Percentiles rank a stretch among this genome's conserved stretches.
These are phyloP conservation scores for Limosa lapponica DNA, from an alignment of 2,797 vertebrate genomes.

Conservation along the genomic window DNA sequence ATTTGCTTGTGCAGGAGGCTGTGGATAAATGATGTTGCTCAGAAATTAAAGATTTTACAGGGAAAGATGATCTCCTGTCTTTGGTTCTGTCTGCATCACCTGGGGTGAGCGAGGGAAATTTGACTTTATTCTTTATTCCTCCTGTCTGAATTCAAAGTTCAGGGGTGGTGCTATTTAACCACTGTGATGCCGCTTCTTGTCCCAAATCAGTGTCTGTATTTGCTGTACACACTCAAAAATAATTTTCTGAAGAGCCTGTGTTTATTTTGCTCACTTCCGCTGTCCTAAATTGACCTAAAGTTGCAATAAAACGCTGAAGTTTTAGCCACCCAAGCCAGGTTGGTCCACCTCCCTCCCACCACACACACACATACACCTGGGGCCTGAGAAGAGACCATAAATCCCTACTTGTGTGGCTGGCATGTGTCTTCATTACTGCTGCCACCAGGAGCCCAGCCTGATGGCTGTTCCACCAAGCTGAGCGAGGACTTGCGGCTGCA, in stretches of 20 bases:
- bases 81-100: background rate
- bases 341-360: background rate
- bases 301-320: background rate
- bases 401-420: background rate
- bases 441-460: background rate
- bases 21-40: background rate
- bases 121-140: background rate
- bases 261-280: background rate
- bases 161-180: background rate
- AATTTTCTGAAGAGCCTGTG: background rate
- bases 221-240: background rate
- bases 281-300: background rate
- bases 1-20: background rate
- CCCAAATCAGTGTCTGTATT: background rate
- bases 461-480: too few species aligned
- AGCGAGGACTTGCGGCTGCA: accelerated
- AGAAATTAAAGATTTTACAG: background rate
- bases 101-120: accelerated
- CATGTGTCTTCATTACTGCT: accelerated
- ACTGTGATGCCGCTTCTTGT: background rate
- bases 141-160: background rate
- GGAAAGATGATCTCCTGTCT: background rate
- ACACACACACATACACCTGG: accelerated
- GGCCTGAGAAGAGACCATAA: background rate
- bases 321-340: background rate